phyloP scores from a whole-genome alignment of 2,113 vertebrate species.

The Camelus bactrianus region DNA sequence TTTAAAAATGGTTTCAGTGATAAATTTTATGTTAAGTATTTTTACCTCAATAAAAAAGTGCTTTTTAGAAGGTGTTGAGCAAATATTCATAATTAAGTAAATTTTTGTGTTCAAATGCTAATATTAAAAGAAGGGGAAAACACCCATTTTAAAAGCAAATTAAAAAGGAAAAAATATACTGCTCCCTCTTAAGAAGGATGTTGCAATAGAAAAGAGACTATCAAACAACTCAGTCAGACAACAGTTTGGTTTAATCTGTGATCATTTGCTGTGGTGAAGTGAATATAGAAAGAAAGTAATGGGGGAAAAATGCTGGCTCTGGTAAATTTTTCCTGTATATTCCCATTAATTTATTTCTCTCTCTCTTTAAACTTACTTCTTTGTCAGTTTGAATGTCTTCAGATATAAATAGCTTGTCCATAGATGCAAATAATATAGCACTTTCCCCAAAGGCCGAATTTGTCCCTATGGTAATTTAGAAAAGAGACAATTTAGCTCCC shows the following conservation, averaged over 20 bases:
- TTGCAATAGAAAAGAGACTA: not conserved
- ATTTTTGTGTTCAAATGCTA: not conserved
- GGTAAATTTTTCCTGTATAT: constrained; percentile 16
- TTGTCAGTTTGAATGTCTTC: constrained; percentile 28
- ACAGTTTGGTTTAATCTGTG: not conserved
- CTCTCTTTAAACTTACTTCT: not conserved
- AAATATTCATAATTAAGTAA: not conserved
- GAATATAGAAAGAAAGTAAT: not conserved
- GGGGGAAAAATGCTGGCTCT: not conserved
- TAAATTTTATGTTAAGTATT: constrained; percentile 16
- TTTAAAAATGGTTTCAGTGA: not conserved
- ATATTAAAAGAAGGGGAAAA: not conserved
- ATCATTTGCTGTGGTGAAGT: not conserved
- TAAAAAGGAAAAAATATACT: constrained; percentile 8
- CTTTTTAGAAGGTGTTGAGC: not conserved
- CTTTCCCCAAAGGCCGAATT: constrained; percentile 55
- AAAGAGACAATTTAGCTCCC: constrained; percentile 29
- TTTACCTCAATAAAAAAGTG: constrained; percentile 16
- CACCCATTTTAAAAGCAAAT: constrained; percentile 28
- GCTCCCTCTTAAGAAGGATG: constrained; percentile 14
- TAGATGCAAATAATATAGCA: not conserved
- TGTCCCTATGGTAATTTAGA: constrained; percentile 60
- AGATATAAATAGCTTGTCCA: constrained; percentile 44
- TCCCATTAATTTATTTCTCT: constrained; percentile 16
- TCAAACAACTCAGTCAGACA: not conserved